Base-by-base conservation (phyloP, 2,797 vertebrate species). In the Lithobates pipiens region DNA sequence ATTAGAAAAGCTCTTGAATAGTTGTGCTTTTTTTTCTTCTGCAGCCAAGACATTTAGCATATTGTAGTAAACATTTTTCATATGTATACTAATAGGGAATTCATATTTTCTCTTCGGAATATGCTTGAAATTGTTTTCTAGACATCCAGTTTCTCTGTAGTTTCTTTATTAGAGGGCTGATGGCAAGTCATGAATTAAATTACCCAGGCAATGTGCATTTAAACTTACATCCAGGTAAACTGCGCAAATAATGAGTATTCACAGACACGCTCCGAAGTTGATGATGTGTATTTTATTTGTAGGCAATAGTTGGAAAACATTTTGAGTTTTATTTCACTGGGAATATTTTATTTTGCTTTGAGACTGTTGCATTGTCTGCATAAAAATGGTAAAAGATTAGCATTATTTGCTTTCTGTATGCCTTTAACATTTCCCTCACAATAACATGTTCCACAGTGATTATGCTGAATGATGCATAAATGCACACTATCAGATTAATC, bases 231-330 rank as follows among this genome's bases (percentile, higher is more conserved):
- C 23, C 72, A 75, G 42, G 11, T 75, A n/a, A 75, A 75, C 36
- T 44, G 42, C 25, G n/a, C 42, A 75, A 75, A 75, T 75, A 46
- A 75, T 75, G 42, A 44, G 29, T 75, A 73, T 73, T 73, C 70
- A 7, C 16, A 23, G 36, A 39, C 34, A 42, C 54, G 54, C 21
- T 61, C 21, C 21, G n/a, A 61, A 61, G 54, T 61, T 61, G 18
- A 61, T 61, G 54, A 61, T 61, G 54, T 61, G 54, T 61, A 61
- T 23, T 61, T 61, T 61, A 61, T 61, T 61, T 61, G 54, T 61
- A n/a, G 54, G 54, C 21, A 61, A 61, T 61, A 61, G 54, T 23
- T 23, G 54, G 54, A 61, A 61, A 61, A 61, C 54, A 61, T 61
- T 61, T 61, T 61, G 21, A 23, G 54, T 61, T 61, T 61, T 61